Percentiles rank a stretch among this genome's conserved stretches.
Evolutionary conservation across 2,113 vertebrate genomes (phyloP).

Genomic region (Strix aluco): DNA sequence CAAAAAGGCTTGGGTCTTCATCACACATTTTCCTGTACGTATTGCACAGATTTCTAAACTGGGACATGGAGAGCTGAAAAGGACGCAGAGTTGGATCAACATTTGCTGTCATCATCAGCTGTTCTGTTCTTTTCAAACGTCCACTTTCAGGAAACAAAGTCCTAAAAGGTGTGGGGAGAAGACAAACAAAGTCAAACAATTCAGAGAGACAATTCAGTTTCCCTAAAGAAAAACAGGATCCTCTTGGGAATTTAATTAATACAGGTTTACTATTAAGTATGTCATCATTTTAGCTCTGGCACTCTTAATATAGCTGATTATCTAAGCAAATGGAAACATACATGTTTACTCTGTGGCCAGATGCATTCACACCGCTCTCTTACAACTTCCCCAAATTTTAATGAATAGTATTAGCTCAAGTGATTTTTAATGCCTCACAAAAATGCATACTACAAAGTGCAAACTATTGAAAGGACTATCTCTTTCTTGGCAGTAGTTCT

Average conservation of each 20-base stretch:
- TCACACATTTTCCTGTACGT: constrained; percentile 84
- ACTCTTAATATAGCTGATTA: not conserved
- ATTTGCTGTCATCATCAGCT: constrained; percentile 81
- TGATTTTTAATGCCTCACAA: not conserved
- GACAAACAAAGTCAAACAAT: not conserved
- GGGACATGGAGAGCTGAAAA: constrained; percentile 81
- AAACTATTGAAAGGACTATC: not conserved
- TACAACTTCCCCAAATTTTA: not conserved
- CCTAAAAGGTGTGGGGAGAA: constrained; percentile 62
- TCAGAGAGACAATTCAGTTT: not conserved
- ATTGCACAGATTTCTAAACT: constrained; percentile 84
- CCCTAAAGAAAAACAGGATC: not conserved
- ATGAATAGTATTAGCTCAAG: not conserved
- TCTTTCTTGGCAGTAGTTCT: not conserved
- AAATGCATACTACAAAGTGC: not conserved
- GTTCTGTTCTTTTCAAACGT: constrained; percentile 79
- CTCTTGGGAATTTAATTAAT: not conserved
- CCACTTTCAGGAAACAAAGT: constrained; percentile 88
- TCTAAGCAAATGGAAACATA: not conserved
- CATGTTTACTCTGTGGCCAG: not conserved
- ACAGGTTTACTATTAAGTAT: not conserved
- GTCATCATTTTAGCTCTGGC: not conserved
- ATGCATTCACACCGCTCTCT: not conserved
- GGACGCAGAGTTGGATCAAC: constrained; percentile 89
- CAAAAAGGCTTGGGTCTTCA: constrained; percentile 77